Base-by-base conservation (phyloP, 2,113 vertebrate species). In the Zosterops japonicus region DNA sequence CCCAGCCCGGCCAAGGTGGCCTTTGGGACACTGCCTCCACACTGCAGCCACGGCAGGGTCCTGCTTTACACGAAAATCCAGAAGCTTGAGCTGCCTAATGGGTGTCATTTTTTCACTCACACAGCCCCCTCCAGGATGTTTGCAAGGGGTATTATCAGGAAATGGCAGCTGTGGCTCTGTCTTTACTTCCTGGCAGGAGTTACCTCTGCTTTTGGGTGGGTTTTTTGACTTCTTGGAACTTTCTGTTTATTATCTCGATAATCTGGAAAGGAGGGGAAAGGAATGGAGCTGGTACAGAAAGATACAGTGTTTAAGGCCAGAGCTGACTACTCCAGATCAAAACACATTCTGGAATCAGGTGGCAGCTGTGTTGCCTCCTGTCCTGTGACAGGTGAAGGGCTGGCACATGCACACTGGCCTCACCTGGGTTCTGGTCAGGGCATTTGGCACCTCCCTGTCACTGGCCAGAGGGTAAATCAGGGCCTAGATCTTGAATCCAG, bases 191-290 rank as follows among this genome's bases (percentile, higher is more conserved):
- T 75, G 64, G 50, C 50, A 63, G 52, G 46, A 77, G 60, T 35
- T 69, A 41, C 91, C 50, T 83, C 56, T 53, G 46, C 10, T 8
- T n/a, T 76, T 12, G 49, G 67, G 83, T 55, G 22, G 18, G 29
- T 28, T 56, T 90, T 82, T 92, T 42, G 3, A 57, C 57, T 96
- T 96, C 92, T 83, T 64, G 72, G 93, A 95, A 96, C 28, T 68
- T 78, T 24, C 24, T 89, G 76, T 88, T 96, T 94, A 63, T 94
- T 59, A 77, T 63, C n/a, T 27, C 42, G 52, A 39, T 83, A 61
- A 87, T 60, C 65, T 87, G 72, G 72, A 75, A 39, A 61, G 67
- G 31, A 75, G 67, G 31, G 71, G 90, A 60, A 16, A 92, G 53
- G 20, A 70, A 27, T 14, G 64, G 65, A 78, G 64, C 90, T 95